Percentiles rank a stretch among this genome's conserved stretches.
Evolutionary conservation across 2,113 vertebrate genomes (phyloP).

Genomic region (Camarhynchus parvulus): DNA sequence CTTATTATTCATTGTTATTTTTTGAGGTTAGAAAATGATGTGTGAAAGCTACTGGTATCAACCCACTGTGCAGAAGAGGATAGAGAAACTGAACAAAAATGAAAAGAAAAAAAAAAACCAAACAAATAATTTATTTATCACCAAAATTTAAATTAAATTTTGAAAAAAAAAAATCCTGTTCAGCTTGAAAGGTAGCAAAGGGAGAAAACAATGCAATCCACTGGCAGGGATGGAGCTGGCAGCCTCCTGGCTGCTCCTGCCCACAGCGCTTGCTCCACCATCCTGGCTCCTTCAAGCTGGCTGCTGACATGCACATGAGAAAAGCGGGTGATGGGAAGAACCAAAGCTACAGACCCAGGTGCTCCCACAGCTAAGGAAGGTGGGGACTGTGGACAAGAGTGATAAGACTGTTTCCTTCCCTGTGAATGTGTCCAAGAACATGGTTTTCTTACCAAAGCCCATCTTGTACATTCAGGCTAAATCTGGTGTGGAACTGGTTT

Average conservation of each 20-base stretch:
- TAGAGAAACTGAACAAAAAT: neutral
- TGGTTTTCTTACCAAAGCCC: accelerated
- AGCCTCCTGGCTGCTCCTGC: too few species aligned
- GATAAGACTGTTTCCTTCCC: neutral
- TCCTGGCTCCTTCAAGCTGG: neutral
- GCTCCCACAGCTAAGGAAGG: neutral
- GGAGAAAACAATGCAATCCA: neutral
- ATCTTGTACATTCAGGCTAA: neutral
- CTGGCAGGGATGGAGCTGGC: accelerated
- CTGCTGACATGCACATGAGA: neutral
- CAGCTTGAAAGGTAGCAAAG: neutral
- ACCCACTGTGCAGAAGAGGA: neutral
- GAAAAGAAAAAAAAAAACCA: neutral
- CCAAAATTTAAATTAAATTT: neutral
- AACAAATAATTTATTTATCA: neutral
- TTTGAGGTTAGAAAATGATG: neutral
- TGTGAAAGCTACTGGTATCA: neutral
- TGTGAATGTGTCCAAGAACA: neutral
- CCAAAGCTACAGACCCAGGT: neutral
- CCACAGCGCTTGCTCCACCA: accelerated
- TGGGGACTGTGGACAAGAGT: neutral
- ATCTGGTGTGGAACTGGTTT: neutral
- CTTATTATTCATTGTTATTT: neutral
- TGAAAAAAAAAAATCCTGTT: neutral
- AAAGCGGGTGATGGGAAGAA: neutral